Conservation (phyloP, 2,113 vertebrate species). For the Chlamydotis undulata region DNA sequence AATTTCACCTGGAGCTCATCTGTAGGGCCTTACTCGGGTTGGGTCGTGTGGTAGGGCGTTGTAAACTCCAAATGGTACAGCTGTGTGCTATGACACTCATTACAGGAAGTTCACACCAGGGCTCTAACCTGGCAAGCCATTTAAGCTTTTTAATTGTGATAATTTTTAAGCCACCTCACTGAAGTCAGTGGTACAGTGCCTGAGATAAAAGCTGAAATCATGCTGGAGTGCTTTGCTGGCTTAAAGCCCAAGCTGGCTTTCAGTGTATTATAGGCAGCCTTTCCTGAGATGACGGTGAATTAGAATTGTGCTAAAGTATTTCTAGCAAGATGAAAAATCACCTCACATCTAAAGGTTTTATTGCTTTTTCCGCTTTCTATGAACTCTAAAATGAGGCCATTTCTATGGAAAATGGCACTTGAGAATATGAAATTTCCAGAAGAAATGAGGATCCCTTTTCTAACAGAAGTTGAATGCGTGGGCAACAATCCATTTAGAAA, state of each 20-base stretch:
- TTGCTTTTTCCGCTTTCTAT: conserved; percentile 48
- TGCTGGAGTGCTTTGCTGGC: conserved; percentile 61
- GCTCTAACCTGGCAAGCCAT: background rate
- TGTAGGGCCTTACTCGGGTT: background rate
- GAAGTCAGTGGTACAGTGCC: background rate
- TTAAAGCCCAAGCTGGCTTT: conserved; percentile 44
- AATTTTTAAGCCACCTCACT: background rate
- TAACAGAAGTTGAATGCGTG: background rate
- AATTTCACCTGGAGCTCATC: conserved; percentile 41
- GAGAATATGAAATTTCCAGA: conserved; percentile 41
- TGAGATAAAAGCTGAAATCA: conserved; percentile 33
- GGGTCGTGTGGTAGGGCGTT: background rate
- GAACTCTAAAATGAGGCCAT: conserved; percentile 30
- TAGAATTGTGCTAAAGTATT: conserved; percentile 47
- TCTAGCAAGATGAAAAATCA: conserved; percentile 58
- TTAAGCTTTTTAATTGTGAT: conserved; percentile 24
- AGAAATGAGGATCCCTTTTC: background rate
- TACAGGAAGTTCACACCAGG: background rate
- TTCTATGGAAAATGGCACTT: conserved; percentile 40
- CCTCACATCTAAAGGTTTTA: conserved; percentile 39
- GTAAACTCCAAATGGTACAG: background rate
- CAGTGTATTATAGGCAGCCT: conserved; percentile 16
- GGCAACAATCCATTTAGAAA: background rate
- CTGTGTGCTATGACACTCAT: background rate
- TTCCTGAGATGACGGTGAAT: conserved; percentile 39